Evolutionary conservation across 2,113 vertebrate species (phyloP).

Genomic region (Opisthocomus hoazin): DNA sequence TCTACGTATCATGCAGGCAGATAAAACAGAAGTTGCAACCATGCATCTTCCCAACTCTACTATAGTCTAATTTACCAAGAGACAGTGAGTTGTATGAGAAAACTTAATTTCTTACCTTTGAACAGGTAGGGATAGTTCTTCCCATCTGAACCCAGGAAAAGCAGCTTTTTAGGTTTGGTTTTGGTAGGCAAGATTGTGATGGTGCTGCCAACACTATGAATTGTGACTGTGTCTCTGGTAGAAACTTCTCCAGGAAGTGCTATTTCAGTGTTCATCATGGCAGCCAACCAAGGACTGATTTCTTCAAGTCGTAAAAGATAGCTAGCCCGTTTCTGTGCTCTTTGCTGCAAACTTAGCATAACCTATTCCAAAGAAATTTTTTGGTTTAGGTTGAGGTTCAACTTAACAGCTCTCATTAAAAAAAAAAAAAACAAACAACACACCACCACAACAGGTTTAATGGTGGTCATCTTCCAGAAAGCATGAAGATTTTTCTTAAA

Average conservation of each 20-base stretch:
- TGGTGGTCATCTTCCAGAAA: not conserved
- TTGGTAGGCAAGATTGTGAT: constrained; percentile 98
- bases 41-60: not conserved
- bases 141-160: constrained; percentile 94
- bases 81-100: not conserved
- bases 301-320: constrained; percentile 91
- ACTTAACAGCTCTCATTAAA: not conserved
- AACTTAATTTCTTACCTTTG: constrained; percentile 80
- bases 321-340: constrained; percentile 94
- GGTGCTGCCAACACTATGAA: constrained; percentile 92
- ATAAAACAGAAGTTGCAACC: not conserved
- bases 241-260: constrained; percentile 94
- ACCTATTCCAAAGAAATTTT: constrained; percentile 72
- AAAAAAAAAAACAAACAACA: not conserved
- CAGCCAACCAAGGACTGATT: constrained; percentile 91
- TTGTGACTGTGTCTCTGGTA: constrained; percentile 90
- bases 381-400: not conserved
- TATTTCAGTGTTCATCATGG: constrained; percentile 92
- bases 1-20: not conserved
- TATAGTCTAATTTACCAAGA: not conserved
- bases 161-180: constrained; percentile 97
- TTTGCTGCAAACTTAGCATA: constrained; percentile 95
- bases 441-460: not conserved
- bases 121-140: constrained; percentile 96
- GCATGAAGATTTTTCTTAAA: not conserved